phyloP scores from a whole-genome alignment of 2,113 vertebrate species.

The Platichthys flesus region DNA sequence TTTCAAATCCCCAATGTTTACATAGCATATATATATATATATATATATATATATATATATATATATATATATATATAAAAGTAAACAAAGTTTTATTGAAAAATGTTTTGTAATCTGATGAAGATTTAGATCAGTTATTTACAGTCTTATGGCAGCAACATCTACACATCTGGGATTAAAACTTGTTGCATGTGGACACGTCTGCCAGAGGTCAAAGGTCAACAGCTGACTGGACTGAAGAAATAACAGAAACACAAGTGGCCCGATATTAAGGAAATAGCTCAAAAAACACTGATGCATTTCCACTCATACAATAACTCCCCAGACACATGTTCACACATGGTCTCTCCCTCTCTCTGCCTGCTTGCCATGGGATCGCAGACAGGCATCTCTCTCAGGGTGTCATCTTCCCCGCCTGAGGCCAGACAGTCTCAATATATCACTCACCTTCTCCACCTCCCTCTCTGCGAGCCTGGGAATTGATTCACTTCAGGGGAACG shows the following conservation, averaged over 20 bases:
- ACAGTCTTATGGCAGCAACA: too few relatives aligned
- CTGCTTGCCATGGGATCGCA: slow-evolving; percentile 17
- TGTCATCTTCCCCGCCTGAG: slow-evolving; percentile 70
- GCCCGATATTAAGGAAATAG: not conserved
- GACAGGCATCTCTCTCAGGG: slow-evolving; percentile 64
- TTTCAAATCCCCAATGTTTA: too few relatives aligned
- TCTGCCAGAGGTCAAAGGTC: slow-evolving; percentile 17
- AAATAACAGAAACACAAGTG: slow-evolving; percentile 6
- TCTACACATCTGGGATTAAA: too few relatives aligned
- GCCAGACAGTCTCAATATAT: slow-evolving; percentile 50
- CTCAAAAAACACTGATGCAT: not conserved
- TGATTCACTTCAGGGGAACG: slow-evolving; percentile 23
- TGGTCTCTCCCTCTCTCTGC: not conserved
- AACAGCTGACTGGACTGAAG: not conserved
- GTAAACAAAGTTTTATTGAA: too few relatives aligned
- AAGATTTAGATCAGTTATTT: too few relatives aligned
- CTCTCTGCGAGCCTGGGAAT: slow-evolving; percentile 67
- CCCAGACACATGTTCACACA: not conserved
- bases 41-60: too few relatives aligned
- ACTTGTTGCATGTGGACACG: not conserved
- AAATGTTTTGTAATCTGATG: too few relatives aligned
- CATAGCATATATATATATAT: too few relatives aligned
- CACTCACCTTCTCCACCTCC: slow-evolving; percentile 36
- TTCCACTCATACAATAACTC: not conserved
- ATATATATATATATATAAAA: too few relatives aligned